phyloP scores from a whole-genome alignment of 1,140 invertebrate species.

The Trigoniulus corallinus region DNA sequence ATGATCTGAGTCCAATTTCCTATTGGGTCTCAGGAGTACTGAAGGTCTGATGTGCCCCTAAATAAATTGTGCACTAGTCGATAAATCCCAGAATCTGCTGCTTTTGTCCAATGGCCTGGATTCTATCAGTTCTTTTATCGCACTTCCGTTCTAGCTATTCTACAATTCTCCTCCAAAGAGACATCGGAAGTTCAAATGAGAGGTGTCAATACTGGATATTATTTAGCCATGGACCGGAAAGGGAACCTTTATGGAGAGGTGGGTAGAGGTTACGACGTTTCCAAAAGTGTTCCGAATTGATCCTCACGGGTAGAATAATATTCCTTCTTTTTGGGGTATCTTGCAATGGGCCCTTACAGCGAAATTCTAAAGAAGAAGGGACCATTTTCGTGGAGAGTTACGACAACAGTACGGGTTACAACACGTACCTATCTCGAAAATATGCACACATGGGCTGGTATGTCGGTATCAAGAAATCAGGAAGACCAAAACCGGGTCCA shows the following conservation, averaged over 20 bases:
- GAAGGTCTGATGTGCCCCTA: too few relatives aligned
- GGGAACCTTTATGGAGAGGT: constrained; percentile 43
- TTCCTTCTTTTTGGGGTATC: background rate
- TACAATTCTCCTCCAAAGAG: constrained; percentile 34
- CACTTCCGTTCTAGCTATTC: constrained; percentile 34
- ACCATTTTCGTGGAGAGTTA: constrained; percentile 40
- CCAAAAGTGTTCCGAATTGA: too few relatives aligned
- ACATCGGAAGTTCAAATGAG: constrained; percentile 36
- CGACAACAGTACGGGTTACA: constrained; percentile 31
- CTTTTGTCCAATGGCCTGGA: too few relatives aligned
- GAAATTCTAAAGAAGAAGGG: constrained; percentile 30
- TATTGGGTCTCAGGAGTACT: too few relatives aligned
- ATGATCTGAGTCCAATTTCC: background rate
- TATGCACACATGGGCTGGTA: constrained; percentile 42
- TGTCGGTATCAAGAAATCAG: constrained; percentile 43
- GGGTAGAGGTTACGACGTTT: constrained; percentile 12
- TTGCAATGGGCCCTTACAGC: constrained; percentile 24
- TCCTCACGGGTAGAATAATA: background rate
- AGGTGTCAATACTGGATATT: constrained; percentile 36
- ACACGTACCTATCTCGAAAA: constrained; percentile 38
- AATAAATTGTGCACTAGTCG: too few relatives aligned
- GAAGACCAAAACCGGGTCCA: constrained; percentile 37
- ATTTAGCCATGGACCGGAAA: constrained; percentile 41
- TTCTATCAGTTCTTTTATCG: too few relatives aligned
- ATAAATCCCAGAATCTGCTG: too few relatives aligned